A percentile compares a stretch with the other conserved stretches of the same genome.
These are phyloP conservation scores for Hemithea aestivaria DNA, from an alignment of 2,888 invertebrate species.

Conservation along the genomic window DNA sequence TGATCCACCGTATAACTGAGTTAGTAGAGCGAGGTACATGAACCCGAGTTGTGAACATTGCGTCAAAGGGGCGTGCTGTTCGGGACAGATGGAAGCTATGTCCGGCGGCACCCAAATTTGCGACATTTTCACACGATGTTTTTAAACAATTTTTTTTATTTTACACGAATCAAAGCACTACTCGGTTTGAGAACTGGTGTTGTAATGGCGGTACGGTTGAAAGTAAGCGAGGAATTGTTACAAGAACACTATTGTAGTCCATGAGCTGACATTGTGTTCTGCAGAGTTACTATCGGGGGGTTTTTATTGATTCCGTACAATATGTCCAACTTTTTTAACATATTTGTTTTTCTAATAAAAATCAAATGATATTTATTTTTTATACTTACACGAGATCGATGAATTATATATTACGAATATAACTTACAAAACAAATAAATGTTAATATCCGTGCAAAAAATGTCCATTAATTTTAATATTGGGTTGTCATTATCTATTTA, in stretches of 20 bases:
- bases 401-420: too few species aligned
- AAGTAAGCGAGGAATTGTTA: conserved; percentile 22
- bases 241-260: neutral
- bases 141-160: neutral
- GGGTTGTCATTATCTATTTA: too few species aligned
- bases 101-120: conserved; percentile 78
- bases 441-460: too few species aligned
- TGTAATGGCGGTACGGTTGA: conserved; percentile 20
- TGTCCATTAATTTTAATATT: too few species aligned
- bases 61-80: conserved; percentile 71
- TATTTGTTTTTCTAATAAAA: neutral
- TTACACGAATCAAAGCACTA: conserved; percentile 12
- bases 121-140: conserved; percentile 38
- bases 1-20: conserved; percentile 78
- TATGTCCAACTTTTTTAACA: neutral
- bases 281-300: neutral
- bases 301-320: neutral
- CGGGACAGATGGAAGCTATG: conserved; percentile 73
- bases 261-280: conserved; percentile 2
- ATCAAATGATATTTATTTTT: too few species aligned
- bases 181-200: conserved; percentile 13
- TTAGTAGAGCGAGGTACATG: conserved; percentile 78
- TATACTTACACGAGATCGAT: too few species aligned
- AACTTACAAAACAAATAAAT: too few species aligned
- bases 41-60: conserved; percentile 80